Evolutionary conservation across 2,888 invertebrate species (phyloP).

Genomic region (Bibio marci): DNA sequence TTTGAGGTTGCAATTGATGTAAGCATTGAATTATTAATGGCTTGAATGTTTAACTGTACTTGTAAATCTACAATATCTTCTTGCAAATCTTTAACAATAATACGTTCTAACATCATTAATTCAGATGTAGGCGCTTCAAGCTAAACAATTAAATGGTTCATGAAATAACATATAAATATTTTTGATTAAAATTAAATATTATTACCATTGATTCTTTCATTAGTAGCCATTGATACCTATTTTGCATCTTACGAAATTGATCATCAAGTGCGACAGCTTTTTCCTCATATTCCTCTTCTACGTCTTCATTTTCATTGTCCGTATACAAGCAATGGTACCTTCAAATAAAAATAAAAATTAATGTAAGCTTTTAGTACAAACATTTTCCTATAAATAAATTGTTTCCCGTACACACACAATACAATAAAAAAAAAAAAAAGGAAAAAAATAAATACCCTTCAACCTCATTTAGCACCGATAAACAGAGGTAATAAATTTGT

Average conservation of each 20-base stretch:
- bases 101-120: constrained; percentile 55
- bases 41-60: constrained; percentile 25
- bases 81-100: constrained; percentile 55
- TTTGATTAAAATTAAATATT: neutral
- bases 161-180: neutral
- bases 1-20: neutral
- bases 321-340: constrained; percentile 57
- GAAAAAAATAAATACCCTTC: too few relatives aligned
- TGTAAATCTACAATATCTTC: constrained; percentile 41
- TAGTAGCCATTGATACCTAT: constrained; percentile 54
- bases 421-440: too few relatives aligned
- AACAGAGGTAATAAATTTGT: too few relatives aligned
- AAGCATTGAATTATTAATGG: neutral
- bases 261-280: constrained; percentile 48
- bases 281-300: constrained; percentile 33
- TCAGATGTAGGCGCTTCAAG: constrained; percentile 55
- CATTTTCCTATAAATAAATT: too few relatives aligned
- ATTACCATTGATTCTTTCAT: constrained; percentile 66
- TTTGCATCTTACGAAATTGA: constrained; percentile 51
- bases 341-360: constrained; percentile 4
- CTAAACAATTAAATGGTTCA: neutral
- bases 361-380: too few relatives aligned
- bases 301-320: constrained; percentile 36
- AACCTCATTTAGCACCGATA: too few relatives aligned
- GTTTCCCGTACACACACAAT: too few relatives aligned